Conservation (phyloP, 2,113 vertebrate genomes). For the Anseranas semipalmata region DNA sequence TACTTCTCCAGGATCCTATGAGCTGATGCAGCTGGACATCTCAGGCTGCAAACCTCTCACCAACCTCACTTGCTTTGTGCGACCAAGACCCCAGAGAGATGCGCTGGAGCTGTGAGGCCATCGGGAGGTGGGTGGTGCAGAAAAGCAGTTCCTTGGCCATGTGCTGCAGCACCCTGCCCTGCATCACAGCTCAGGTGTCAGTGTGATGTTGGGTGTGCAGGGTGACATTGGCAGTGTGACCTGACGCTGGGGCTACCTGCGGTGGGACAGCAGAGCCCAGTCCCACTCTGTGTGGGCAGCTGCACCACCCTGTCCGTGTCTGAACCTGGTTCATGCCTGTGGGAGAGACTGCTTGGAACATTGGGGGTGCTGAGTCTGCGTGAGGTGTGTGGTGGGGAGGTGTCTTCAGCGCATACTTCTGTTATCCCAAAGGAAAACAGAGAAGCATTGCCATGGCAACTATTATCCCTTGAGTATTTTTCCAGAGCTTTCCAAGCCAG, state of each 20-base stretch:
- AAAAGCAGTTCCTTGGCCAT: background rate
- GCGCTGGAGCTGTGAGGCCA: background rate
- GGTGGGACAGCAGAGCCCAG: background rate
- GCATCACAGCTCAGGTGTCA: accelerated
- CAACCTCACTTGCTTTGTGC: background rate
- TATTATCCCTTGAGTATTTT: background rate
- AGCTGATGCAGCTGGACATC: background rate
- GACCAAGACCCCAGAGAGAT: background rate
- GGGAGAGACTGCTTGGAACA: too few relatives aligned
- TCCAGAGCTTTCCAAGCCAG: background rate
- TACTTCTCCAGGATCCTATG: accelerated
- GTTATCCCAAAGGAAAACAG: background rate
- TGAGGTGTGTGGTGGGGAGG: background rate
- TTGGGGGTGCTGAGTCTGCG: background rate
- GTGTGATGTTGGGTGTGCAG: accelerated
- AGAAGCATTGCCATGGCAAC: conserved; percentile 17
- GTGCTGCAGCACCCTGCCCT: background rate
- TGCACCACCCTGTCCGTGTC: accelerated
- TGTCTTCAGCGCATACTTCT: background rate
- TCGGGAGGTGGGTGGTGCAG: accelerated
- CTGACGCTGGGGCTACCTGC: background rate
- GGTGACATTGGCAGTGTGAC: background rate
- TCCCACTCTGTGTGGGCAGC: background rate
- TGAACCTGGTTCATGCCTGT: too few relatives aligned
- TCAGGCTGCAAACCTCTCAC: background rate